Percentiles rank a stretch among this genome's conserved stretches.
Evolutionary conservation across 2,888 invertebrate species (phyloP).

Genomic region (Aphodius sticticus): DNA sequence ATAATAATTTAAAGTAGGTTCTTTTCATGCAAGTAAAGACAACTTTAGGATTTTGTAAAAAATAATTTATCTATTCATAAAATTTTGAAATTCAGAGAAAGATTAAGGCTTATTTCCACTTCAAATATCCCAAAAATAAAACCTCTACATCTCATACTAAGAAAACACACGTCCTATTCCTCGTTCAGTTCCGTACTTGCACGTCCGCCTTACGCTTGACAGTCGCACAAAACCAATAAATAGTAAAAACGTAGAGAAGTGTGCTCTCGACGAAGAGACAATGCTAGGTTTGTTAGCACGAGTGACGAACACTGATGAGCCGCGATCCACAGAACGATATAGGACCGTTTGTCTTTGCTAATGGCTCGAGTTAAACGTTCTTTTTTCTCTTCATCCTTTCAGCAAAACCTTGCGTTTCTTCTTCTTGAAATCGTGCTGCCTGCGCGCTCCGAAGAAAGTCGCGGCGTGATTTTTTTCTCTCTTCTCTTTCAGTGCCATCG

Average conservation of each 20-base stretch:
- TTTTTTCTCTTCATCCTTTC: neutral
- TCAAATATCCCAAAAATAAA: no score
- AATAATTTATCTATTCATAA: no score
- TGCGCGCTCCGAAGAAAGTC: constrained; percentile 5
- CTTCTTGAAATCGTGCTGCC: constrained; percentile 20
- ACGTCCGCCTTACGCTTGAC: neutral
- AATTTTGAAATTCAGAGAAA: no score
- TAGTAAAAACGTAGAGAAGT: constrained; percentile 4
- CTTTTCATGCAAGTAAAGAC: no score
- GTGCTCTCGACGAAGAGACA: constrained; percentile 5
- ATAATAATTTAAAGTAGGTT: no score
- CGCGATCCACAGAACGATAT: constrained; percentile 35
- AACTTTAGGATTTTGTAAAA: no score
- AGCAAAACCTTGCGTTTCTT: constrained; percentile 27
- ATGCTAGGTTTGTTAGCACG: constrained; percentile 32
- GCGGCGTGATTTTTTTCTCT: neutral
- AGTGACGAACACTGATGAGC: constrained; percentile 36
- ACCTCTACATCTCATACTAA: no score
- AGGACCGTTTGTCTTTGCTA: constrained; percentile 35
- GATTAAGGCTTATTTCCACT: no score
- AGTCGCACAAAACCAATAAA: neutral
- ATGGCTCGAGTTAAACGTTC: constrained; percentile 30
- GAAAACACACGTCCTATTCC: no score
- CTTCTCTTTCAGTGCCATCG: constrained; percentile 26
- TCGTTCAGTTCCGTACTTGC: neutral